These are phyloP conservation scores for Drosophila aldrichi DNA, from an alignment of 2,888 invertebrate species.

Conservation along the genomic window DNA sequence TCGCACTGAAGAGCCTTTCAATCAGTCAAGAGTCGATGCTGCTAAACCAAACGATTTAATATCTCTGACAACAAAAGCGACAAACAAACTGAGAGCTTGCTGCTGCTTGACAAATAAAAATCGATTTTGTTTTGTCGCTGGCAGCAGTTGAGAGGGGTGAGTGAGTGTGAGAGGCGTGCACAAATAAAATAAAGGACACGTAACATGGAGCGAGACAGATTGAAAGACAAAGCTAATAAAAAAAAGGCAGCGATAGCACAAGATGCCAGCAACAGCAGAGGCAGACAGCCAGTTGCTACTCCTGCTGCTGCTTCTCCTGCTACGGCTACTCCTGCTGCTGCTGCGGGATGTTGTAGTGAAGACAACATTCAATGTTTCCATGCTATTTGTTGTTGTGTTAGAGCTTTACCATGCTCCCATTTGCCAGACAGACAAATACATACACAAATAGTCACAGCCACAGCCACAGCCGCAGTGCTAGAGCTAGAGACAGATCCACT, in stretches of 20 bases:
- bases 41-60: conserved; percentile 50
- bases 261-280: conserved; percentile 41
- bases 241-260: conserved; percentile 37
- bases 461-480: conserved; percentile 1
- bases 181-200: conserved; percentile 71
- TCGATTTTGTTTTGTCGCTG: conserved; percentile 56
- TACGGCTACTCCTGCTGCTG: conserved; percentile 18
- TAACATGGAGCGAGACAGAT: conserved; percentile 46
- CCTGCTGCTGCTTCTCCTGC: conserved; percentile 5
- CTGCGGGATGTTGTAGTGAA: conserved; percentile 21
- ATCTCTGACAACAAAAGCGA: conserved; percentile 50
- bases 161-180: conserved; percentile 7
- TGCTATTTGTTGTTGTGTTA: conserved; percentile 56
- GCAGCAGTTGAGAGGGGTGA: conserved; percentile 16
- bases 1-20: conserved; percentile 25
- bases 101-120: conserved; percentile 51
- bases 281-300: conserved; percentile 13
- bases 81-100: conserved; percentile 38
- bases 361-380: conserved; percentile 20
- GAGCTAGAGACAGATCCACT: conserved; percentile 9
- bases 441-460: conserved; percentile 3
- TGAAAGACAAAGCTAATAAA: conserved; percentile 71
- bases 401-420: conserved; percentile 34
- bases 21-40: conserved; percentile 30
- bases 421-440: conserved; percentile 22